Evolutionary conservation across 2,113 vertebrate genomes (phyloP), one percentile per base, ranked within the genome.

Genomic region (Leptocoma aspasia): DNA sequence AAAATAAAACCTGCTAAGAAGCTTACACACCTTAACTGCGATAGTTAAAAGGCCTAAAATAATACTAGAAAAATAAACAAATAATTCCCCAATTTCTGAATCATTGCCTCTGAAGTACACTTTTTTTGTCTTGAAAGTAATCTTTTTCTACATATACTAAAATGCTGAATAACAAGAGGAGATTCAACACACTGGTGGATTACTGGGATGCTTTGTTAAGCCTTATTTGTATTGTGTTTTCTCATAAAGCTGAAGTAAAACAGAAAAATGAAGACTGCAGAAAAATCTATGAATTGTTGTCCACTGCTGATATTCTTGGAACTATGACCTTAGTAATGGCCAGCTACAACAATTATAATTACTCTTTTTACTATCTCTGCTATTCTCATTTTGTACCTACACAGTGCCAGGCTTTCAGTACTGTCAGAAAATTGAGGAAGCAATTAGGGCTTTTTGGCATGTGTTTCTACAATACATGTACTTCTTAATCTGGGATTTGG

Each of bases 361-460:
- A 31, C 42, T 88, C 33, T 75, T 95, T 94, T 78, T 82, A 86
- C 63, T 73, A 89, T 42, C 24, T 80, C 85, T 91, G 82, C 30
- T 92, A 61, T 83, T 95, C 72, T 94, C 72, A 72, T 94, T 92
- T 89, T 84, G 47, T 52, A 91, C 23, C 56, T 82, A 68, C 2
- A 1, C 15, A 37, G 23, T 82, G 31, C 64, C 72, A 90, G 39
- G 39, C 11, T 10, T 90, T 80, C 39, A 54, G 28, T 54, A 11
- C 50, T 28, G 15, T 86, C 88, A 95, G 94, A 72, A 96, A 94
- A 93, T 63, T 82, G 77, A 73, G n/a, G 30, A 75, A 86, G 19
- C 33, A 82, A 70, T 80, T 87, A 76, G 14, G 64, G 37, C 1
- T 65, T 90, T 90, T 76, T 93, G 80, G 59, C 82, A 90, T 7